phyloP scores from a whole-genome alignment of 2,888 invertebrate species.

The Lycia hirtaria region DNA sequence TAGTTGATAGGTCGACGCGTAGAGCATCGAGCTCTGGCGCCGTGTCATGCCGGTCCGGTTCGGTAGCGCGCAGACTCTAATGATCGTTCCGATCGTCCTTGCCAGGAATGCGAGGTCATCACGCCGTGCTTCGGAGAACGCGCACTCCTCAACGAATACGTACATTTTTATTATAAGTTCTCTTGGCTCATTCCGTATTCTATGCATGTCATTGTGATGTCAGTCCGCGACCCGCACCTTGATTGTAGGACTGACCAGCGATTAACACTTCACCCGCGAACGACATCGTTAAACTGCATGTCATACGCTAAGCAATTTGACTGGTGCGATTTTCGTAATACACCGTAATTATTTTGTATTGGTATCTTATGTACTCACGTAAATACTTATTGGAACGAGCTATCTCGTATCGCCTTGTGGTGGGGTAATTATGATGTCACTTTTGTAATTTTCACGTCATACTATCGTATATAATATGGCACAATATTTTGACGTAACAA shows the following conservation, averaged over 20 bases:
- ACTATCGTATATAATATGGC: constrained; percentile 34
- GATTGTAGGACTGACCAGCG: constrained; percentile 42
- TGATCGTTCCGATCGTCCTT: constrained; percentile 77
- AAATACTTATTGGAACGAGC: constrained; percentile 12
- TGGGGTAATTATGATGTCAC: constrained; percentile 37
- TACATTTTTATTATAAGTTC: constrained; percentile 61
- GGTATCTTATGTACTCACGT: constrained; percentile 8
- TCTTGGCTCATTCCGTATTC: constrained; percentile 67
- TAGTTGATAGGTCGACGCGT: not conserved
- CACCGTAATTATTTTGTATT: constrained; percentile 20
- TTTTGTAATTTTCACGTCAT: constrained; percentile 42
- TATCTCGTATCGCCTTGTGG: constrained; percentile 21
- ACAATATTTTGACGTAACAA: constrained; percentile 46
- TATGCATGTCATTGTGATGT: constrained; percentile 67
- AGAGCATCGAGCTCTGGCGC: not conserved
- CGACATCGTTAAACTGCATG: constrained; percentile 29
- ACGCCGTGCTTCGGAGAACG: constrained; percentile 72
- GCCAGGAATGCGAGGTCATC: constrained; percentile 84
- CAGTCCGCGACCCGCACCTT: constrained; percentile 59
- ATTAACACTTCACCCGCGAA: constrained; percentile 39
- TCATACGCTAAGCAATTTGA: constrained; percentile 32
- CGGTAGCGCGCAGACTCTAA: constrained; percentile 49
- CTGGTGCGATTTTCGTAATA: constrained; percentile 20
- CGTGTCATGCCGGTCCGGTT: constrained; percentile 34
- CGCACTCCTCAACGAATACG: constrained; percentile 74